Evolutionary conservation across 2,113 vertebrate genomes (phyloP), one percentile per base, ranked within the genome.

Genomic region (Diphyllodes magnificus): DNA sequence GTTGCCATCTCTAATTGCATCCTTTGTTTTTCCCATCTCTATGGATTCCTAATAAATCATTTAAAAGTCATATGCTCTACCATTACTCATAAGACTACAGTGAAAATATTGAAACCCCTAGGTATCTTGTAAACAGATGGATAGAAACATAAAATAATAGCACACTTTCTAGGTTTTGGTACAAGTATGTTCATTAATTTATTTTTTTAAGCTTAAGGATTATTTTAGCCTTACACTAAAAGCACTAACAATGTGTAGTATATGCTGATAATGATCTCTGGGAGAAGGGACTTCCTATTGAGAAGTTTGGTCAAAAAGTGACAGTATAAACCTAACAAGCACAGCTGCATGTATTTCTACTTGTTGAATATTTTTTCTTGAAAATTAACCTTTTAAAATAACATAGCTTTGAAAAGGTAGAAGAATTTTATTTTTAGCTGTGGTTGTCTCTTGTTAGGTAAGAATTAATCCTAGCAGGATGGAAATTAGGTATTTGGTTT

Each of bases 1-100:
- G 37, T 93, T 95, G 85, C 87, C 71, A 91, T 22, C 40, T 96
- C 79, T 96, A 95, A 96, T 93, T 88, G 51, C 75, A 87, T 93
- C 54, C 39, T 86, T 91, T 93, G 47, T 66, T 96, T 94, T 94
- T 82, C n/a, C 35, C 68, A 66, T 90, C 92, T 94, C 88, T 88
- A 78, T 94, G 92, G 91, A 95, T 91, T 93, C 63, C 44, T 92
- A 45, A 85, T 94, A 90, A 95, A 91, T 94, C 82, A 93, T 94
- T 96, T 88, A 90, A 92, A 95, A 94, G 93, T 90, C 85, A 75
- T 66, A 86, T 49, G n/a, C 31, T 81, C 21, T 71, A 77, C 19
- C 15, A 88, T 86, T 97, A 77, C 45, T 92, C 71, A 71, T 81
- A 83, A 76, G 20, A 93, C 14, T 45, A 49, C 44, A 33, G 2